Evolutionary conservation across 2,888 invertebrate species (phyloP).

Genomic region (Tethea ocularis): DNA sequence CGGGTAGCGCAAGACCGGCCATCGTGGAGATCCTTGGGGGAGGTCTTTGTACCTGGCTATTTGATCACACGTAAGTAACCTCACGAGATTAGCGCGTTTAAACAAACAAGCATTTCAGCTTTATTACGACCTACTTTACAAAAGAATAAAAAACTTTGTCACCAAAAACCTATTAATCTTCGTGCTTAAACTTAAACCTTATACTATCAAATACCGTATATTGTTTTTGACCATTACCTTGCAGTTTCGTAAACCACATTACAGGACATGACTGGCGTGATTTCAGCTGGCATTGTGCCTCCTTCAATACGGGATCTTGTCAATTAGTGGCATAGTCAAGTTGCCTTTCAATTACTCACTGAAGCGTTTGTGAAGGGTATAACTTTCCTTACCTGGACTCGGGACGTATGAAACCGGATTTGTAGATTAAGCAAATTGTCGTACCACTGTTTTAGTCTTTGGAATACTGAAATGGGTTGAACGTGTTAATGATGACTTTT

Average conservation of each 20-base stretch:
- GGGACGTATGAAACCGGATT: neutral
- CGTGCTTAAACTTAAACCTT: too few species aligned
- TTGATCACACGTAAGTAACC: too few species aligned
- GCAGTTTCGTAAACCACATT: conserved; percentile 38
- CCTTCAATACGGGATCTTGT: neutral
- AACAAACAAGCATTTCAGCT: too few species aligned
- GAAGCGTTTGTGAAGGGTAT: neutral
- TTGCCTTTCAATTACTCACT: conserved; percentile 1
- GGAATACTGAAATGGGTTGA: too few species aligned
- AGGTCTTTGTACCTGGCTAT: too few species aligned
- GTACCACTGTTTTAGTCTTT: too few species aligned
- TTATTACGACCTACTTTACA: too few species aligned
- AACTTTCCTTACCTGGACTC: neutral
- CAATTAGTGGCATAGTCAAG: conserved; percentile 1
- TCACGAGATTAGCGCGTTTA: too few species aligned
- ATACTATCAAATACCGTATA: conserved; percentile 12
- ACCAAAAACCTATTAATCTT: neutral
- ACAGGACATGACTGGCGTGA: conserved; percentile 35
- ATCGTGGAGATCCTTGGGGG: too few species aligned
- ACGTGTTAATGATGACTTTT: too few species aligned
- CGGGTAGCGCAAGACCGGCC: too few species aligned
- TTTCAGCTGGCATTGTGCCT: conserved; percentile 9
- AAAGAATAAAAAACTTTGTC: too few species aligned
- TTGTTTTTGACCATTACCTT: conserved; percentile 33
- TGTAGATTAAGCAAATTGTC: neutral